Evolutionary conservation across 2,888 invertebrate species (phyloP).

Genomic region (Gastracanthus pulcherrimus): DNA sequence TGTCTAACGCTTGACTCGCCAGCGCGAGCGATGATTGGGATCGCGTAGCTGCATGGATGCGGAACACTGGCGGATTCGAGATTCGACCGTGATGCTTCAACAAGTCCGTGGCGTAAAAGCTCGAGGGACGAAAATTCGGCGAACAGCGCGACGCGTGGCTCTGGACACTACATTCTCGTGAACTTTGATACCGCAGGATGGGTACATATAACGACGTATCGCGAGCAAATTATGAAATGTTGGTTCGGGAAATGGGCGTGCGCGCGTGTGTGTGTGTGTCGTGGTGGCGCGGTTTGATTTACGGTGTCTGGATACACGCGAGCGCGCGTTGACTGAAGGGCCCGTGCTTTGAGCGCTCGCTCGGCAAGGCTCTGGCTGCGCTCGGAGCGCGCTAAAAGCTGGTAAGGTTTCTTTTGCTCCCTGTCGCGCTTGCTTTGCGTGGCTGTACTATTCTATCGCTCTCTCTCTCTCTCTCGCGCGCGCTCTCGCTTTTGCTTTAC

Average conservation of each 20-base stretch:
- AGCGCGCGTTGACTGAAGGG: conserved; percentile 8
- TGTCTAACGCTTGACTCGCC: background rate
- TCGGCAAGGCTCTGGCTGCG: background rate
- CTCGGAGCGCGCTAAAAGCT: background rate
- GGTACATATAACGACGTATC: background rate
- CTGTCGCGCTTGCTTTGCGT: background rate
- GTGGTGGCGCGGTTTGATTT: conserved; percentile 30
- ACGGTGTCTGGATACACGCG: background rate
- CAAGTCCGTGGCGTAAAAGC: too few relatives aligned
- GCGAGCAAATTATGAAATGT: conserved; percentile 1
- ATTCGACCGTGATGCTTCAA: too few relatives aligned
- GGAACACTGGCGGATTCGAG: too few relatives aligned
- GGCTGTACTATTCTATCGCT: background rate
- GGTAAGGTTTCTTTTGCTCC: conserved; percentile 44
- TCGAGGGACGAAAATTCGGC: too few relatives aligned
- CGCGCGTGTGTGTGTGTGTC: too few relatives aligned
- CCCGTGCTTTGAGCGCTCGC: background rate
- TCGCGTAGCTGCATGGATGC: background rate
- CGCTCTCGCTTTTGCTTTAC: background rate
- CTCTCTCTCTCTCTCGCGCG: background rate
- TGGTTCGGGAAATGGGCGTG: too few relatives aligned
- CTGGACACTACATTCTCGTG: background rate
- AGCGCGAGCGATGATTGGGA: background rate
- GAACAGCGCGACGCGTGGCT: too few relatives aligned
- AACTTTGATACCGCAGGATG: background rate